Percentiles rank a stretch among this genome's conserved stretches.
phyloP scores from a whole-genome alignment of 2,888 invertebrate genomes.

The Ophion obscuratus region DNA sequence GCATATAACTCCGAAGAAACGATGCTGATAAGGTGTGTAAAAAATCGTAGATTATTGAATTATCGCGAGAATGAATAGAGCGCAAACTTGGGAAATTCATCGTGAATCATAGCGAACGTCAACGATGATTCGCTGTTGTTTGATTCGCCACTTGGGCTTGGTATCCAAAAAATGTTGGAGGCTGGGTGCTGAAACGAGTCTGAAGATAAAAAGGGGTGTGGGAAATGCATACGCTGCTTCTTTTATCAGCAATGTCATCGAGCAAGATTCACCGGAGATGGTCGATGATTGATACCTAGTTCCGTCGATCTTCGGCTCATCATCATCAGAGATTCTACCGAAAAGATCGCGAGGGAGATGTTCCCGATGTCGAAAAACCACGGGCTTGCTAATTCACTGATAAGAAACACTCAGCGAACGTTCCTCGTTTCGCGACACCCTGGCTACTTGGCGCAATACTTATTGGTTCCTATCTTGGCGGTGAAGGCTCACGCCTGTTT shows the following conservation, averaged over 20 bases:
- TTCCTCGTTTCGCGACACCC: conserved; percentile 66
- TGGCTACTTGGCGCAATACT: conserved; percentile 73
- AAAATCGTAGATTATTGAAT: conserved; percentile 22
- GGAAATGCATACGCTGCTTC: conserved; percentile 53
- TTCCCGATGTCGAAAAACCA: conserved; percentile 62
- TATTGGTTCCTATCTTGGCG: conserved; percentile 79
- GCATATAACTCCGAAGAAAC: conserved; percentile 36
- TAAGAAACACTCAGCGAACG: conserved; percentile 78
- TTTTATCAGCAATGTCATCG: conserved; percentile 74
- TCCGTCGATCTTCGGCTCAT: conserved; percentile 76
- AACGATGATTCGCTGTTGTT: neutral
- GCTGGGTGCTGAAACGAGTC: neutral
- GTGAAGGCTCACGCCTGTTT: conserved; percentile 63
- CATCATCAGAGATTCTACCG: conserved; percentile 77
- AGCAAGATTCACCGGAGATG: conserved; percentile 67
- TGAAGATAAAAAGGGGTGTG: conserved; percentile 28
- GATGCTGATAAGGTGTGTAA: conserved; percentile 22
- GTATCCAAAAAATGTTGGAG: neutral
- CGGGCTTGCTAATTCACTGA: conserved; percentile 80
- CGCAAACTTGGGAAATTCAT: neutral
- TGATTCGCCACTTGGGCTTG: neutral
- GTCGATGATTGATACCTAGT: conserved; percentile 77
- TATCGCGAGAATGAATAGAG: neutral
- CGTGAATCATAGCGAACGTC: neutral
- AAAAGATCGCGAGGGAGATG: conserved; percentile 64